Base-by-base conservation (phyloP, 1,140 invertebrate species). In the Drosophila nannoptera region DNA sequence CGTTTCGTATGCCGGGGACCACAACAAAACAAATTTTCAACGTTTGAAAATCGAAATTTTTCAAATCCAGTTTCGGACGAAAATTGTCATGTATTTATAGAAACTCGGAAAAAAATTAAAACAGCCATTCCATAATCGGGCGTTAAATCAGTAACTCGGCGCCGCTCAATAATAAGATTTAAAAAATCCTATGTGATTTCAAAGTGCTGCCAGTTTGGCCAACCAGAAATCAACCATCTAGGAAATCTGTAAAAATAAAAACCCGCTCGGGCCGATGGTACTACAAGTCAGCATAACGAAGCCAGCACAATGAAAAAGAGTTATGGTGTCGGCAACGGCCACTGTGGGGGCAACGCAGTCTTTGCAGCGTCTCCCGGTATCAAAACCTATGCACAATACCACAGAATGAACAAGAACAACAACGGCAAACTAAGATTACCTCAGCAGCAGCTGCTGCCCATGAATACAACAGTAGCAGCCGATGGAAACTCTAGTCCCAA, bases 81-180 rank as follows among this genome's bases (percentile, higher is more conserved):
- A 69, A 65, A 58, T 69, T 58, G 38, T 8, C 52, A 69, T 56
- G 60, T 64, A 63, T 69, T 69, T 64, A 36, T 69, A 69, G 60
- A 43, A 35, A 22, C 22, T 22, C 22, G 3, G 22, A 43, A 7
- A 14, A 42, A 42, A 2, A 2, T 11, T 16, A 16, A 62, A 46
- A 61, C 29, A 29, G 16, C 42, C 50, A 32, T 52, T 40, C n/a
- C 38, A 31, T 22, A 40, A 54, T 14, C 46, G 49, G 12, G 50
- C 46, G 52, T 52, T 22, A 14, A 14, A 48, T 11, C 9, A 29
- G 31, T 11, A 12, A 11, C 31, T 14, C 48, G 5, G n/a, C 48
- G 33, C 11, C 29, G n/a, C 3, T 9, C 29, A 12, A 40, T n/a
- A 9, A 52, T 16, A 16, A 52, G 8, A 36, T n/a, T n/a, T n/a